Percentiles rank a stretch among this genome's conserved stretches.
phyloP scores from a whole-genome alignment of 2,888 invertebrate species.

The Stenchaetothrips biformis region DNA sequence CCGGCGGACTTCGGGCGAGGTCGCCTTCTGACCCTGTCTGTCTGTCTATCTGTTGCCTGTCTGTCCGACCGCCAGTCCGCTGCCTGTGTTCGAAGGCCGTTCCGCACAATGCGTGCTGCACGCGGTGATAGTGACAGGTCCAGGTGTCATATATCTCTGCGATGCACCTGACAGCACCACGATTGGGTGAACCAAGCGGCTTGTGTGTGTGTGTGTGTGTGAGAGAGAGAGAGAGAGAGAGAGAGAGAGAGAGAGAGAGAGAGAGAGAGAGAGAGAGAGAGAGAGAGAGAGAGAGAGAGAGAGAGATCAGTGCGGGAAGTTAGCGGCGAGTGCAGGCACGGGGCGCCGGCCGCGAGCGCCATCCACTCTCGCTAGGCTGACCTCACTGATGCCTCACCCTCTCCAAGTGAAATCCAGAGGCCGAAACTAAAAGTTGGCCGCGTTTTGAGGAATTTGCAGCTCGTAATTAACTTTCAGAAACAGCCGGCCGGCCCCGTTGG shows the following conservation, averaged over 20 bases:
- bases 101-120: no score
- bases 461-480: not conserved
- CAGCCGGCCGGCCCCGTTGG: not conserved
- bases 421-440: slow-evolving; percentile 11
- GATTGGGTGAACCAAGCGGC: no score
- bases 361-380: not conserved
- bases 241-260: no score
- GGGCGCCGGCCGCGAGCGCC: slow-evolving; percentile 31
- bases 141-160: slow-evolving; percentile 56
- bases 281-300: not conserved
- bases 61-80: no score
- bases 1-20: no score
- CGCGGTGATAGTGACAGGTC: slow-evolving; percentile 35
- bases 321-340: slow-evolving; percentile 26
- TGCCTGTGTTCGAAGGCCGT: no score
- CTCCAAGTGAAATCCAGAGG: slow-evolving; percentile 38
- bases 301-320: not conserved
- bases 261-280: not conserved
- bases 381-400: slow-evolving; percentile 33
- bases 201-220: slow-evolving; percentile 41
- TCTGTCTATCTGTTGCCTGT: no score
- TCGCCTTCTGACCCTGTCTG: no score
- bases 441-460: not conserved
- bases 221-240: no score
- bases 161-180: no score